Conservation (phyloP, 1,140 invertebrate genomes). For the Pseudomyrmex gracilis region DNA sequence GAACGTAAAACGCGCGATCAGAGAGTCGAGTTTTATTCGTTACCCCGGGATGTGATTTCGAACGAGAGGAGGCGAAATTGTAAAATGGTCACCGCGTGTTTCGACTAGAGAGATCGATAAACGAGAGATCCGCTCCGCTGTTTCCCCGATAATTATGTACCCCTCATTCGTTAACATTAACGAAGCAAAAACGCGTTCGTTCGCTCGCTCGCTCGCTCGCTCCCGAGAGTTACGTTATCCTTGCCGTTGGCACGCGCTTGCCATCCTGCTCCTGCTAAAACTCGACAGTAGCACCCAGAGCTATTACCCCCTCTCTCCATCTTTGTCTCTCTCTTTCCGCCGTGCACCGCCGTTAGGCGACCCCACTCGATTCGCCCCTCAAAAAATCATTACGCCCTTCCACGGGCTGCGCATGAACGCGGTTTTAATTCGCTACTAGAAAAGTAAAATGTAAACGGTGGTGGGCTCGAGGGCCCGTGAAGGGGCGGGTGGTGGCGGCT, state of each 20-base stretch:
- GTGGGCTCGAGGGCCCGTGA: slow-evolving; percentile 71
- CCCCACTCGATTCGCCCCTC: slow-evolving; percentile 86
- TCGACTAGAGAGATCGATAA: slow-evolving; percentile 52
- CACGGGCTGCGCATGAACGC: slow-evolving; percentile 86
- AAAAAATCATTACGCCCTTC: slow-evolving; percentile 87
- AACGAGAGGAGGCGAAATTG: neutral
- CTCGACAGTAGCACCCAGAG: slow-evolving; percentile 74
- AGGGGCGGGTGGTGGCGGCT: slow-evolving; percentile 49
- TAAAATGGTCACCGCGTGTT: slow-evolving; percentile 50
- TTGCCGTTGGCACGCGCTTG: slow-evolving; percentile 60
- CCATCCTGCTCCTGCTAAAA: slow-evolving; percentile 74
- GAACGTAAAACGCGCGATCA: too few relatives aligned
- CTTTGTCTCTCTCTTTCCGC: slow-evolving; percentile 57
- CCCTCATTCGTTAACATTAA: slow-evolving; percentile 60
- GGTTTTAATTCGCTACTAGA: slow-evolving; percentile 86
- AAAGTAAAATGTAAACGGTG: slow-evolving; percentile 85
- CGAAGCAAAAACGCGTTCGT: slow-evolving; percentile 55
- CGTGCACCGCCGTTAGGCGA: slow-evolving; percentile 73
- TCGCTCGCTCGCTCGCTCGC: slow-evolving; percentile 27
- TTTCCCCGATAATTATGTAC: slow-evolving; percentile 52
- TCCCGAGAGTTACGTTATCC: slow-evolving; percentile 33
- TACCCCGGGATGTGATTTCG: neutral
- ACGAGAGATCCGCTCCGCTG: slow-evolving; percentile 52
- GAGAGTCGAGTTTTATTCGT: neutral
- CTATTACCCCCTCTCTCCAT: slow-evolving; percentile 69